Base-by-base conservation (phyloP, 2,797 vertebrate genomes). In the Sphaeramia orbicularis region DNA sequence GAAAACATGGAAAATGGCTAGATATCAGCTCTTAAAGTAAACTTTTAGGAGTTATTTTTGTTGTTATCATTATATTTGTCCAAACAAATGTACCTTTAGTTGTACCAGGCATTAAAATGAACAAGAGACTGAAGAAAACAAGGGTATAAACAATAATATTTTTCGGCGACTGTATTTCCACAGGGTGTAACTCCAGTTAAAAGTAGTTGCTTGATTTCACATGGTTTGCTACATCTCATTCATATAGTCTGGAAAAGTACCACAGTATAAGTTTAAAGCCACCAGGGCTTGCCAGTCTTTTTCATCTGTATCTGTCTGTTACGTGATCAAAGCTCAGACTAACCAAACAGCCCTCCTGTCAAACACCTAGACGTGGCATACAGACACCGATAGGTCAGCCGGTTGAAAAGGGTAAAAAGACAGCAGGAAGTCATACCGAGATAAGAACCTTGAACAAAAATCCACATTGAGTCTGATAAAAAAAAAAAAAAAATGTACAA, bases 291-390 rank as follows among this genome's bases (percentile, higher is more conserved):
- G 16, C 43, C 42, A 6, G 14, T 0, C 19, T 68, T 64, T 53
- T 54, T 42, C 38, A 47, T 49, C 51, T 42, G 16, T 42, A 72
- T 57, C 42, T 45, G 41, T 55, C 19, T 64, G 27, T 37, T 12
- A 24, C 43, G 0, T 38, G 64, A 72, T 68, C 50, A 83, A 63
- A 73, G 52, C 43, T 24, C 50, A 49, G 30, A 36, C 21, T 35
- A 41, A 58, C 53, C 58, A 49, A 56, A 47, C 44, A 4, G 1
- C 18, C n/a, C 32, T 19, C 19, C 38, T 24, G 65, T 50, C 62
- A 32, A 38, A 15, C 47, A 52, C 10, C 10, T 14, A 56, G 36
- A 53, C 2, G 1, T 24, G 35, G 3, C 41, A 36, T 8, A 41
- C n/a, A 65, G 36, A 35, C 7, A 1, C 7, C 10, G 7, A 27